A percentile compares a stretch with the other conserved stretches of the same genome.
Conservation (phyloP, 2,888 invertebrate species). For the Thera britannica region DNA sequence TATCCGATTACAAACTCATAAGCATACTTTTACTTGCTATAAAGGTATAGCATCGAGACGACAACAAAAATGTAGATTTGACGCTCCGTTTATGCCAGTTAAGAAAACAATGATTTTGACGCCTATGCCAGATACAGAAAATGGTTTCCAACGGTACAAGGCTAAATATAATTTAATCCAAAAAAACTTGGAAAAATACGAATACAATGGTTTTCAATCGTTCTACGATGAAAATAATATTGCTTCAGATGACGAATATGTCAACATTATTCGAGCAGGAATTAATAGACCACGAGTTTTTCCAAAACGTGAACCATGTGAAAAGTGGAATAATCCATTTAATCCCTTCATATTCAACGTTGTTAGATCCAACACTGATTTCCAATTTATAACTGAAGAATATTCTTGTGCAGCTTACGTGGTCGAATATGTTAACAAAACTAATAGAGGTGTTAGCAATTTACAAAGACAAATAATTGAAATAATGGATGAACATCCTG, state of each 20-base stretch:
- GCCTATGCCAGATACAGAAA: slow-evolving; percentile 50
- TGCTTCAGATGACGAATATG: slow-evolving; percentile 49
- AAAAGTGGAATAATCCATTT: slow-evolving; percentile 64
- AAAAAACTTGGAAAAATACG: slow-evolving; percentile 47
- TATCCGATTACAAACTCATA: slow-evolving; percentile 49
- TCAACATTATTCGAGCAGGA: slow-evolving; percentile 48
- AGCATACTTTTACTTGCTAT: slow-evolving; percentile 52
- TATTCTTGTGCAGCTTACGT: slow-evolving; percentile 65
- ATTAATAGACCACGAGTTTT: slow-evolving; percentile 58
- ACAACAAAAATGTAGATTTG: slow-evolving; percentile 51
- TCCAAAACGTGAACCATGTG: slow-evolving; percentile 49
- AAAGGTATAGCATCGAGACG: slow-evolving; percentile 45
- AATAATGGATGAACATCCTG: slow-evolving; percentile 46
- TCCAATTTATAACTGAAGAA: slow-evolving; percentile 63
- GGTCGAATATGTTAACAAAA: slow-evolving; percentile 65
- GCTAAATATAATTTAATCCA: slow-evolving; percentile 37
- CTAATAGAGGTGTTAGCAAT: slow-evolving; percentile 54
- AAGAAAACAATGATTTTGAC: slow-evolving; percentile 42
- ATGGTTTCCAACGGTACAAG: slow-evolving; percentile 33
- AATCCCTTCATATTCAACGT: slow-evolving; percentile 59
- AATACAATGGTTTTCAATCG: slow-evolving; percentile 47
- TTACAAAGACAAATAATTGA: slow-evolving; percentile 51
- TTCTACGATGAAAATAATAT: slow-evolving; percentile 50
- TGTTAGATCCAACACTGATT: slow-evolving; percentile 58
- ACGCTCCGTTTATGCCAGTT: slow-evolving; percentile 52